phyloP scores from a whole-genome alignment of 2,888 invertebrate species.

The Drosophila mimetica region DNA sequence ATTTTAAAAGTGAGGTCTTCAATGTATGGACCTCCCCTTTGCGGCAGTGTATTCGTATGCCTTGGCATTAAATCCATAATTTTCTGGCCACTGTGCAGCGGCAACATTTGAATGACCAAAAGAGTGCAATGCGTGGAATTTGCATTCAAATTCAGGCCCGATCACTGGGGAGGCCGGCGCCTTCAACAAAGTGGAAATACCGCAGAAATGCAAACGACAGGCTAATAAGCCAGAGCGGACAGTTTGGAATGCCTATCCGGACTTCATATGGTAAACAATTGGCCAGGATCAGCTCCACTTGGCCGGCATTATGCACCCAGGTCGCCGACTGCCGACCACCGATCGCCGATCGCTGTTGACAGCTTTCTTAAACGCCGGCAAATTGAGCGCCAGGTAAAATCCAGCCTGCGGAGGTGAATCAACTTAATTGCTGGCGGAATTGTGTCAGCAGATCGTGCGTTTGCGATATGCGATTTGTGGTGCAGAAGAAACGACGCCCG shows the following conservation, averaged over 20 bases:
- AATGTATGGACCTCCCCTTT: no score
- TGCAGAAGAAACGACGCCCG: constrained; percentile 13
- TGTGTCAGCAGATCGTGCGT: constrained; percentile 80
- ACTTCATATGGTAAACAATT: constrained; percentile 81
- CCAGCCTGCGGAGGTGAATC: constrained; percentile 49
- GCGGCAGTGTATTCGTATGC: not conserved
- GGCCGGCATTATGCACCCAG: constrained; percentile 64
- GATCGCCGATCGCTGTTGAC: constrained; percentile 55
- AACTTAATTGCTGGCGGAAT: constrained; percentile 75
- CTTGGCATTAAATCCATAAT: not conserved
- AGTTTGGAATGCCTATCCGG: constrained; percentile 72
- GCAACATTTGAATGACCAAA: constrained; percentile 73
- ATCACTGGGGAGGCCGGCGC: constrained; percentile 28
- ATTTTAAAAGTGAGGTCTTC: no score
- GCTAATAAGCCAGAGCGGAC: constrained; percentile 80
- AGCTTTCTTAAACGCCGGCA: constrained; percentile 73
- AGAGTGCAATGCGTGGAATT: constrained; percentile 70
- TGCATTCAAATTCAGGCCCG: constrained; percentile 77
- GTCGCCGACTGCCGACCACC: constrained; percentile 3
- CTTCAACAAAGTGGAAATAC: constrained; percentile 59
- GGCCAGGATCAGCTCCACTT: constrained; percentile 43
- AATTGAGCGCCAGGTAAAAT: constrained; percentile 48
- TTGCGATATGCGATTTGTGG: constrained; percentile 52
- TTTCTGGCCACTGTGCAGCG: constrained; percentile 15
- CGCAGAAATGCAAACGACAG: constrained; percentile 80